A percentile compares a stretch with the other conserved stretches of the same genome.
phyloP scores from a whole-genome alignment of 2,888 invertebrate species.

The Minunthozetes semirufus region DNA sequence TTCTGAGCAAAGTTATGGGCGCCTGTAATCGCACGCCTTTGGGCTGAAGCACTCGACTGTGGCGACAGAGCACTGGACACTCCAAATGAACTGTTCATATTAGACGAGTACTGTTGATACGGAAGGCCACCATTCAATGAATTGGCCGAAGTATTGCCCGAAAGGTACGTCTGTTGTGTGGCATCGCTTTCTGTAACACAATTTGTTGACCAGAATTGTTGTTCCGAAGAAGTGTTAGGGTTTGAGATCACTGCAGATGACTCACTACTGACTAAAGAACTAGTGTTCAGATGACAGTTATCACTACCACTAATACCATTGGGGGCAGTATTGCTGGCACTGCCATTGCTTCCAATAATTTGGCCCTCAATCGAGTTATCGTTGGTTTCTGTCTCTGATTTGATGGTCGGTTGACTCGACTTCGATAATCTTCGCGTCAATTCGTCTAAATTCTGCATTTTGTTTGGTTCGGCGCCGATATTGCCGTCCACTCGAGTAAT shows the following conservation, averaged over 20 bases:
- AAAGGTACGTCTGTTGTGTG: not conserved
- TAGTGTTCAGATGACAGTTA: not conserved
- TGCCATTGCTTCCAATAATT: not conserved
- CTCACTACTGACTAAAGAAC: not conserved
- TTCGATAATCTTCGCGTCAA: not conserved
- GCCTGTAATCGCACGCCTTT: constrained; percentile 42
- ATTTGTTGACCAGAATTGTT: constrained; percentile 27
- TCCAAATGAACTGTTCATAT: not conserved
- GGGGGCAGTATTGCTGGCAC: not conserved
- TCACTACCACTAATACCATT: constrained; percentile 9
- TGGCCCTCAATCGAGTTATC: not conserved
- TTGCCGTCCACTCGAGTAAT: not conserved
- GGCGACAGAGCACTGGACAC: not conserved
- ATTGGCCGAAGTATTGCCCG: not conserved
- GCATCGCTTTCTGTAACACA: constrained; percentile 24
- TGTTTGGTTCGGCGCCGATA: not conserved
- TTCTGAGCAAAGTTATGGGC: constrained; percentile 41
- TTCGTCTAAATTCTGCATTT: constrained; percentile 11
- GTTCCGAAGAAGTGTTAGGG: not conserved
- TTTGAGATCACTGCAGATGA: not conserved
- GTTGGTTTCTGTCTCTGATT: not conserved
- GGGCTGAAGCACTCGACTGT: constrained; percentile 34
- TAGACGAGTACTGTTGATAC: not conserved
- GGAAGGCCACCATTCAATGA: not conserved
- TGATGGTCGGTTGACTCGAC: not conserved